Base-by-base conservation (phyloP, 1,140 invertebrate genomes). In the Glomeris maerens region DNA sequence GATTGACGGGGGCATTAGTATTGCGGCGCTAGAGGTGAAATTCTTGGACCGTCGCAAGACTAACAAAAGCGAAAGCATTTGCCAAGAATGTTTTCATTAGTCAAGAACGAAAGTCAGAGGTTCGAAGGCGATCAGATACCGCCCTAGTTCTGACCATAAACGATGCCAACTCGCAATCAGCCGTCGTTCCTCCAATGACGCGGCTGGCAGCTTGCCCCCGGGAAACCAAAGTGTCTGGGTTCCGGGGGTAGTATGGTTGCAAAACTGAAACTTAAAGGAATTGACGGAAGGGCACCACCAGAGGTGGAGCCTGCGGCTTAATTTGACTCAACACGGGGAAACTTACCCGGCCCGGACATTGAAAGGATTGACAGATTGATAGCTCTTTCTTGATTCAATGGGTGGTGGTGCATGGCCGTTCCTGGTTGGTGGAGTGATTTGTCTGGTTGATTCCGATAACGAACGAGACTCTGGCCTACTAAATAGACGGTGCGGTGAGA, bases 251-350 rank as follows among this genome's bases (percentile, higher is more conserved):
- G 79, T 83, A 83, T 84, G 81, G 79, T 84, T 79, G 80, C 81
- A 85, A 87, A 80, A 79, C 80, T 85, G 82, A 84, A 86, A 85
- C 81, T 83, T 83, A 83, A 84, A 84, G 83, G 77, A 85, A 85
- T 85, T 81, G 78, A 80, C 77, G 53, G 52, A 54, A 52, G 44
- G 49, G 52, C 49, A 48, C 81, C 81, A 84, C 80, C 80, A 84
- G 81, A 79, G 84, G 79, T 83, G 79, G 79, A 83, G 80, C 80
- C 79, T 84, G 81, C 78, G 79, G 82, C 81, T 83, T 82, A 83
- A 86, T 85, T 87, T 85, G 81, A 86, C 81, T 86, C 81, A 81
- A 80, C 78, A 78, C 75, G 75, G 77, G 77, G 74, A 82, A 85
- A 73, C 81, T 85, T 76, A 85, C 80, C 80, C 79, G 80, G 81